phyloP scores from a whole-genome alignment of 92 coral and sea anemone genomes.

The Porites lobata region DNA sequence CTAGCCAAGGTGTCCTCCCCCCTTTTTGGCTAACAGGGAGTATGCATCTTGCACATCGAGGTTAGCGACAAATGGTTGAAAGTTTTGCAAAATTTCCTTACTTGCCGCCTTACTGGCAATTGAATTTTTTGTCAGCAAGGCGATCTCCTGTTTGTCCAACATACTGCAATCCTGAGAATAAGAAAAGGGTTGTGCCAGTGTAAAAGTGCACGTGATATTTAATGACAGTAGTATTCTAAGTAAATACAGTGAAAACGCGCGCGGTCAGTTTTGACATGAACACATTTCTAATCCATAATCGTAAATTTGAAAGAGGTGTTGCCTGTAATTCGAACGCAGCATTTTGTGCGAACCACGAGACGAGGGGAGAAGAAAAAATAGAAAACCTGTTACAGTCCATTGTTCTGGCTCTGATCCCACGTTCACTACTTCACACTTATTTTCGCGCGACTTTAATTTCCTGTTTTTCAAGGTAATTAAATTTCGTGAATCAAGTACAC shows the following conservation, averaged over 20 bases:
- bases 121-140: constrained; percentile 14
- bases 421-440: no score
- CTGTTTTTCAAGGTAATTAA: no score
- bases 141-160: constrained; percentile 28
- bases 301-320: neutral
- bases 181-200: constrained; percentile 4
- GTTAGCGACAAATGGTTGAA: constrained; percentile 37
- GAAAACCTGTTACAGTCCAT: no score
- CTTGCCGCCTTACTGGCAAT: constrained; percentile 19
- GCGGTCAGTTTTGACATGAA: constrained; percentile 1
- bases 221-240: neutral
- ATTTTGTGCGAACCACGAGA: no score
- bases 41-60: constrained; percentile 2
- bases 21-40: neutral
- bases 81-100: constrained; percentile 36
- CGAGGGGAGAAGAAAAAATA: no score
- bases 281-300: constrained; percentile 6
- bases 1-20: constrained; percentile 27
- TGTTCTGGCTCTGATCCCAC: no score
- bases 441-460: no score
- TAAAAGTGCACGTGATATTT: neutral
- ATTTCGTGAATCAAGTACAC: no score
- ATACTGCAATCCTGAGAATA: constrained; percentile 20
- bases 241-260: neutral
- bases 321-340: no score